Evolutionary conservation across 1,140 invertebrate genomes (phyloP), one percentile per base, ranked within the genome.

Genomic region (Drosophila varians): DNA sequence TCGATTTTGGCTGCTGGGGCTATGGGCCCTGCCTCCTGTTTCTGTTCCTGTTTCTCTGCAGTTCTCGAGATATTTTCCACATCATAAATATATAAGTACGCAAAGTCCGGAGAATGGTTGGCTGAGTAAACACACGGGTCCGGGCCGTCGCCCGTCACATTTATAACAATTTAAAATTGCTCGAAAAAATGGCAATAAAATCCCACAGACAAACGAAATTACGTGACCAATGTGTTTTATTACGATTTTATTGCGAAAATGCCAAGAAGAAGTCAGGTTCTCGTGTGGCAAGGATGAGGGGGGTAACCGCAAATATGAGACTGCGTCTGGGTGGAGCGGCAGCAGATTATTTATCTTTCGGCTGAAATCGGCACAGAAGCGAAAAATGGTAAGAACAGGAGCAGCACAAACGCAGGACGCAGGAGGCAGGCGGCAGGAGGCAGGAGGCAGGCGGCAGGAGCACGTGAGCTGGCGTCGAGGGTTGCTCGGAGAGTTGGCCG

Each of bases 161-260:
- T 89, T 89, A 89, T 89, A 89, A 90, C 82, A 87, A 84, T 87
- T 90, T 90, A 87, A 87, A 87, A 83, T 87, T 83, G 77, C 75
- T 83, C 66, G 77, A 89, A 86, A 88, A 89, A 89, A 89, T 89
- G 80, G 74, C 89, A 90, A 90, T 90, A 90, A 90, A 90, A 90
- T 90, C 89, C 86, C 89, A 84, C 82, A 89, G 89, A 89, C 86
- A 90, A 89, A 89, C 82, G 82, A 86, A 90, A 90, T 89, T 89
- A 90, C 89, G 89, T 90, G 89, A 90, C 89, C 86, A 89, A 90
- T 90, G 89, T 90, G 78, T 90, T 90, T 90, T 90, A 90, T 90
- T 88, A 84, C 89, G 78, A 90, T 90, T 90, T 90, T 90, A 90
- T 90, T 89, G 84, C 88, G 79, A 87, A 84, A 88, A 84, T 74